Conservation (phyloP, 2,888 invertebrate species). For the Aradus depressus region DNA sequence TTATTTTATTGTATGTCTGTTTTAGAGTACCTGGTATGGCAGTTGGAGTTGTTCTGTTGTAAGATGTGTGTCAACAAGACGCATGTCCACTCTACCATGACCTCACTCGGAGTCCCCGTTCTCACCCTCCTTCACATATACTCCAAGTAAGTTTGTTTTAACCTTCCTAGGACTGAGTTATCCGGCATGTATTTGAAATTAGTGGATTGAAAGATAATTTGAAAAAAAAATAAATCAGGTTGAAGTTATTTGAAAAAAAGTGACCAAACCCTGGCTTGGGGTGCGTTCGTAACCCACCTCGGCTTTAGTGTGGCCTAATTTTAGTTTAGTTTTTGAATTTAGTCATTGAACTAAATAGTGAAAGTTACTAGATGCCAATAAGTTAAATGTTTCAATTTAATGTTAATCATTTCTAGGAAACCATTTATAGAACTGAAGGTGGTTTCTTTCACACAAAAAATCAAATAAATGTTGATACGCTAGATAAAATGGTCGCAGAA, state of each 20-base stretch:
- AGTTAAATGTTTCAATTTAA: no score
- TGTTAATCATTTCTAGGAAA: no score
- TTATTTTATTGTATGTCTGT: constrained; percentile 28
- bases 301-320: no score
- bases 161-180: not conserved
- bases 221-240: not conserved
- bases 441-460: no score
- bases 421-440: no score
- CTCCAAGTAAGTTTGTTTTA: constrained; percentile 49
- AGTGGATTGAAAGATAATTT: not conserved
- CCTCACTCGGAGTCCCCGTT: constrained; percentile 64
- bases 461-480: no score
- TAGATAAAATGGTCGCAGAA: no score
- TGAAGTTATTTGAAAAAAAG: not conserved
- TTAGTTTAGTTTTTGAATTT: no score
- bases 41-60: constrained; percentile 66
- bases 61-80: constrained; percentile 56
- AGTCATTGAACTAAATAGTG: no score
- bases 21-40: constrained; percentile 64
- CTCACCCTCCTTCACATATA: constrained; percentile 72
- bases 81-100: constrained; percentile 64
- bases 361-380: no score
- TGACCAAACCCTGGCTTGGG: no score
- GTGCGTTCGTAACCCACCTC: no score
- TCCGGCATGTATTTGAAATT: not conserved